phyloP scores from a whole-genome alignment of 2,888 invertebrate genomes.

The Lomographa bimaculata region DNA sequence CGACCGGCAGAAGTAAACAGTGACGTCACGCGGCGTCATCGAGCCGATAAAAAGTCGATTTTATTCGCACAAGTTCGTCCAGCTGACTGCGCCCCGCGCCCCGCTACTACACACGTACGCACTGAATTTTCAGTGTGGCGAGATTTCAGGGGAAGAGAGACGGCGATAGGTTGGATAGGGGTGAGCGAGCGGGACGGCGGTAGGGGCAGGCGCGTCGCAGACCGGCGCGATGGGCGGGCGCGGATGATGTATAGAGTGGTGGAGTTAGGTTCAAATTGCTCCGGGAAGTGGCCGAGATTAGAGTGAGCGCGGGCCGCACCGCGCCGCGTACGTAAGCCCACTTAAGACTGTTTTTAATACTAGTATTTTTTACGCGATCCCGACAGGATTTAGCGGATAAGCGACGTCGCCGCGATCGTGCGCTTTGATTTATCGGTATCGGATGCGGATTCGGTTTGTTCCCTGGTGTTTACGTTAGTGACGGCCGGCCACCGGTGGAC shows the following conservation, averaged over 20 bases:
- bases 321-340: slow-evolving; percentile 86
- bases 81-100: slow-evolving; percentile 76
- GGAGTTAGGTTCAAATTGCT: slow-evolving; percentile 90
- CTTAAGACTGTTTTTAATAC: slow-evolving; percentile 90
- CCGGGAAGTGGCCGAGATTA: slow-evolving; percentile 90
- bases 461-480: slow-evolving; percentile 82
- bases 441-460: slow-evolving; percentile 72
- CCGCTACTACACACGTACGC: slow-evolving; percentile 55
- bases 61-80: slow-evolving; percentile 82
- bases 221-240: slow-evolving; percentile 79
- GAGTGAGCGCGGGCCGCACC: slow-evolving; percentile 86
- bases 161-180: slow-evolving; percentile 28
- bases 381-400: slow-evolving; percentile 83
- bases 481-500: slow-evolving; percentile 70
- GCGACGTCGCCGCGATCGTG: slow-evolving; percentile 78
- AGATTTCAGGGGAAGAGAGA: slow-evolving; percentile 70
- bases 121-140: slow-evolving; percentile 70
- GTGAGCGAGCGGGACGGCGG: slow-evolving; percentile 54
- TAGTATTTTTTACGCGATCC: slow-evolving; percentile 86
- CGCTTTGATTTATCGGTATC: slow-evolving; percentile 83
- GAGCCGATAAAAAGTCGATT: slow-evolving; percentile 83
- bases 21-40: slow-evolving; percentile 82
- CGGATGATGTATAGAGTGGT: slow-evolving; percentile 89
- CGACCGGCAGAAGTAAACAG: slow-evolving; percentile 73
- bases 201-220: slow-evolving; percentile 52